Conservation (phyloP, 2,113 vertebrate genomes). For the Azemiops feae region DNA sequence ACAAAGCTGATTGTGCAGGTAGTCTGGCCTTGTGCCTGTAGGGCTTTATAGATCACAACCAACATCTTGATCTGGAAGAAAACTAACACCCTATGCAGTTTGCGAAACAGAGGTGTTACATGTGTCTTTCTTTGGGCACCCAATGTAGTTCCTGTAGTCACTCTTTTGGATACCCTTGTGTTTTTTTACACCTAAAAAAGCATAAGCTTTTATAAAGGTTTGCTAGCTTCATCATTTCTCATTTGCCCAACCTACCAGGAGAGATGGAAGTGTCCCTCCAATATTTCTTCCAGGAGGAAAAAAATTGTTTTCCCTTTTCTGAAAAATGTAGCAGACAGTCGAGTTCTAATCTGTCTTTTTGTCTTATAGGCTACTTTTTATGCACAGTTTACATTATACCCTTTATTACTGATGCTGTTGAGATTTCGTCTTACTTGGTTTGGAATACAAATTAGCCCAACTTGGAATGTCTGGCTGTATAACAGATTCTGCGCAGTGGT, state of each 20-base stretch:
- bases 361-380: background rate
- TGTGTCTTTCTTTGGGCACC: background rate
- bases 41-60: background rate
- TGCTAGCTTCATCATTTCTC: background rate
- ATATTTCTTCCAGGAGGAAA: background rate
- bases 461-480: background rate
- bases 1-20: background rate
- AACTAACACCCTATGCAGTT: background rate
- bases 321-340: background rate
- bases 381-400: background rate
- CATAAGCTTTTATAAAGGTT: background rate
- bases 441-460: background rate
- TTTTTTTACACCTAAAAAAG: background rate
- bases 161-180: background rate
- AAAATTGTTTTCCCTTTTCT: background rate
- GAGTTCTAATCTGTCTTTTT: background rate
- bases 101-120: background rate
- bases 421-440: background rate
- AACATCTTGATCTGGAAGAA: background rate
- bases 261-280: background rate
- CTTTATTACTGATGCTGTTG: background rate
- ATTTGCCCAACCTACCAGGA: background rate
- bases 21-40: background rate
- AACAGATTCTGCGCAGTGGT: background rate
- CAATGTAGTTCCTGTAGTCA: background rate